phyloP scores from a whole-genome alignment of 2,797 vertebrate species.

The Tamandua tetradactyla region DNA sequence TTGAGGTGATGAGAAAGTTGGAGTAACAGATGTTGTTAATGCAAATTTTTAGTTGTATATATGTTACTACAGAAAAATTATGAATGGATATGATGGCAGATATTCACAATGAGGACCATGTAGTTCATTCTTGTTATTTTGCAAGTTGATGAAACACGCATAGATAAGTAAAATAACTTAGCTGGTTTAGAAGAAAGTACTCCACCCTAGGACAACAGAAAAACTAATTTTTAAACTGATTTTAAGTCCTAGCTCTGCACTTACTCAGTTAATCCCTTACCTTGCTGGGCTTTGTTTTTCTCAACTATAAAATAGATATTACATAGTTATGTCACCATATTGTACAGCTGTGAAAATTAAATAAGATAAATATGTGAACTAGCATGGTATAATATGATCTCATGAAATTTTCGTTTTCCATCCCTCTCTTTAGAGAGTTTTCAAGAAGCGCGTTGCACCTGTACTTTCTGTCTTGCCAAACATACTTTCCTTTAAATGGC shows the following conservation, averaged over 20 bases:
- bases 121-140: neutral
- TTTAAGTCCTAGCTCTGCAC: neutral
- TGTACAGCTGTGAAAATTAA: neutral
- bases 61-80: neutral
- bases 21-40: too few species aligned
- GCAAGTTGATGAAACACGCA: neutral
- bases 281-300: neutral
- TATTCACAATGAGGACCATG: neutral
- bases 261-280: neutral
- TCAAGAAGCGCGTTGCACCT: neutral
- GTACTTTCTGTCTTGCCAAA: neutral
- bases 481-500: neutral
- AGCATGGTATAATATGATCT: neutral
- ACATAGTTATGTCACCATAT: neutral
- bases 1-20: too few species aligned
- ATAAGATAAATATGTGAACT: neutral
- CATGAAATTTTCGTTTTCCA: neutral
- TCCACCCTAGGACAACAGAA: neutral
- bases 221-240: neutral
- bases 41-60: too few species aligned
- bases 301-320: neutral
- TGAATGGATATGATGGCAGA: neutral
- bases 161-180: neutral
- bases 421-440: neutral
- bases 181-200: neutral